These are phyloP conservation scores for Passer montanus DNA, from an alignment of 2,113 vertebrate species.

Conservation along the genomic window DNA sequence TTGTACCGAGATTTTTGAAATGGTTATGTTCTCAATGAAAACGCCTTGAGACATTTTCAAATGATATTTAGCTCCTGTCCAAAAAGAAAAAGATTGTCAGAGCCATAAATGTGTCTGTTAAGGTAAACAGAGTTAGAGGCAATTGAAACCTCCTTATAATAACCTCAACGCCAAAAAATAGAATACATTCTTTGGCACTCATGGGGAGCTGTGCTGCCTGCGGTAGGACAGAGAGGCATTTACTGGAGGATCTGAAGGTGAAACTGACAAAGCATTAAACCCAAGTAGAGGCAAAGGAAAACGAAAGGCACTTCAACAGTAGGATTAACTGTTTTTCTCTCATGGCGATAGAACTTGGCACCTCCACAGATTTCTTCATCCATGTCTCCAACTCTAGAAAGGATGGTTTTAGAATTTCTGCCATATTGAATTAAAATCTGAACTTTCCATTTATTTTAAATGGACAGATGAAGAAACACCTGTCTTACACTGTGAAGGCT, in stretches of 20 bases:
- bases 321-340: background rate
- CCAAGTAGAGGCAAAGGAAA: background rate
- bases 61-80: background rate
- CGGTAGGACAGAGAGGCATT: background rate
- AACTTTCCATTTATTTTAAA: background rate
- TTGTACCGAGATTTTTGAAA: background rate
- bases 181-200: background rate
- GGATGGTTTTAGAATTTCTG: background rate
- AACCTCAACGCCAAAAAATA: background rate
- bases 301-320: background rate
- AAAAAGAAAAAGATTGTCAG: background rate
- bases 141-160: background rate
- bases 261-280: background rate
- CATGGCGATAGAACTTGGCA: background rate
- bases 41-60: background rate
- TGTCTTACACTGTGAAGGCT: background rate
- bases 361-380: background rate
- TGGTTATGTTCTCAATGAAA: background rate
- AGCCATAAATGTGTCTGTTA: background rate
- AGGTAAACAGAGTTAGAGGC: background rate
- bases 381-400: background rate
- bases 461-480: background rate
- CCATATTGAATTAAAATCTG: background rate
- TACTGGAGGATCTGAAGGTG: background rate
- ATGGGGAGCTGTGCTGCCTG: background rate